Base-by-base conservation (phyloP, 2,797 vertebrate genomes). In the Hirundo rustica region DNA sequence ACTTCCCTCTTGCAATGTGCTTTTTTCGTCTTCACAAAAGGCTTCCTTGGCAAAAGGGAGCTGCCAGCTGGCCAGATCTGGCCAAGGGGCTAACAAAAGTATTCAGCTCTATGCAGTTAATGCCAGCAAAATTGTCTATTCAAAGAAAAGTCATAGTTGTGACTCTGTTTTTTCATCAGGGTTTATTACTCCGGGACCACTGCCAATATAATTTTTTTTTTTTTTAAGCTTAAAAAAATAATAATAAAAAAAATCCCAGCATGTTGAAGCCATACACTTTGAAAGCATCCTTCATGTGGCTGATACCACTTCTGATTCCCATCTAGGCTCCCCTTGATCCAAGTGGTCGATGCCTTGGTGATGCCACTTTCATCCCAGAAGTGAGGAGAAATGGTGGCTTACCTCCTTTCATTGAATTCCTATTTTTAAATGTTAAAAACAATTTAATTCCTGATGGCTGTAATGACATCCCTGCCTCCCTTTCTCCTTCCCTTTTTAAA, bases 21-120 rank as follows among this genome's bases (percentile, higher is more conserved):
- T 91, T 87, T 91, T 96, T 94, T 93, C 8, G 61, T 91, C 92
- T 91, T 92, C 86, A 96, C 87, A 95, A 95, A 95, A 95, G 71
- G 72, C 91, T 94, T 87, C 54, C 82, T 96, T 96, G 93, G 93
- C 88, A 96, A 91, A 94, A 92, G 45, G 38, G n/a, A 91, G 68
- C 86, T 95, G 92, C 92, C 93, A 97, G 93, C 92, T 94, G 75
- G 92, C 74, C 34, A 93, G 88, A 92, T 94, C 75, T 89, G 74
- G 92, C 92, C 92, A 91, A 92, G 72, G 40, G 89, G 84, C 92
- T 94, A 91, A 92, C 30, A 9, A 66, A 93, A 96, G 57, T 74
- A 83, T 82, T 93, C 71, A 85, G 75, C 65, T 89, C 72, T 54
- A 51, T 1, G 0, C 47, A 77, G 74, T 93, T 89, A 65, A 65